Evolutionary conservation across 1,140 invertebrate genomes (phyloP).

Genomic region (Bombus difficillimus): DNA sequence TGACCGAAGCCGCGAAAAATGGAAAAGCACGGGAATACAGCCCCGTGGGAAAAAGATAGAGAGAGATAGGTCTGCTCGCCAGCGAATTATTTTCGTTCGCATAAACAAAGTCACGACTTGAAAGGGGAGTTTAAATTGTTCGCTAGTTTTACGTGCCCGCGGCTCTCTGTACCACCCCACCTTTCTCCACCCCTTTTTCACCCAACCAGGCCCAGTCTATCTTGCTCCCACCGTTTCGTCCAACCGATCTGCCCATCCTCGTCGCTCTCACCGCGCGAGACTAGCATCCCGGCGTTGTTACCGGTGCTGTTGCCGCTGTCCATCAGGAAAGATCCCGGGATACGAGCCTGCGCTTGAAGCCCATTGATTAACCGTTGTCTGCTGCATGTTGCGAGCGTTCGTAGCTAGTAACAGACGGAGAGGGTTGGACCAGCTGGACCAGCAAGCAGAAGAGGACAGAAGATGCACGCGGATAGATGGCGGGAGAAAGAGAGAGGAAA

Average conservation of each 20-base stretch:
- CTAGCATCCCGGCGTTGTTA: constrained; percentile 53
- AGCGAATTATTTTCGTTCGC: constrained; percentile 80
- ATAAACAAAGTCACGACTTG: constrained; percentile 80
- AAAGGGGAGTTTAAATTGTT: constrained; percentile 81
- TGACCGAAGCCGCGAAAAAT: background rate
- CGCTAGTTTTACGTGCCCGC: constrained; percentile 75
- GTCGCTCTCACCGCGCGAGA: background rate
- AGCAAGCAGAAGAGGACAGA: background rate
- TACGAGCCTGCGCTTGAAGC: constrained; percentile 79
- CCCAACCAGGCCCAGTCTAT: background rate
- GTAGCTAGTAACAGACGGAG: constrained; percentile 22
- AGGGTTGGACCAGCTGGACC: background rate
- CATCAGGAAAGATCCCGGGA: constrained; percentile 80
- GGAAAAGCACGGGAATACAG: background rate
- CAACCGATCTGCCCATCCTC: background rate
- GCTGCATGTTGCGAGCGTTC: constrained; percentile 63
- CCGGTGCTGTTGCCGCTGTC: constrained; percentile 76
- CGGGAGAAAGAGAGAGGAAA: background rate
- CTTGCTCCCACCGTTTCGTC: background rate
- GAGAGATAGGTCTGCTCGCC: constrained; percentile 3
- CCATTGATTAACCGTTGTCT: constrained; percentile 83
- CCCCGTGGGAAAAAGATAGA: background rate
- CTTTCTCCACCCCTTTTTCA: background rate
- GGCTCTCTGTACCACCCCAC: constrained; percentile 47
- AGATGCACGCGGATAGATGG: background rate